phyloP scores from a whole-genome alignment of 2,797 vertebrate genomes.

The Coregonus sp. region DNA sequence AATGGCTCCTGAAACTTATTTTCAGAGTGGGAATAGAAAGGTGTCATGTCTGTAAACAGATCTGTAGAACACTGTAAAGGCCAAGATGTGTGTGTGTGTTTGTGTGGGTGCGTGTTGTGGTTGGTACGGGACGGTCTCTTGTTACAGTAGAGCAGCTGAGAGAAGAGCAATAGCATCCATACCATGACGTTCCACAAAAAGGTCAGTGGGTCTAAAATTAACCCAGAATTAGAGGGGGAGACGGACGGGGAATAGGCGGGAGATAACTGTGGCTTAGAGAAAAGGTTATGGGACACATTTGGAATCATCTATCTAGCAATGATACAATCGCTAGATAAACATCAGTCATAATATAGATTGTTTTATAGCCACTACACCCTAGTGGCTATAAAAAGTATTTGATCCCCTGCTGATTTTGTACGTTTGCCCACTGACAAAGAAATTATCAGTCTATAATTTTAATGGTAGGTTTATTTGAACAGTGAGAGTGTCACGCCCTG shows the following conservation, averaged over 20 bases:
- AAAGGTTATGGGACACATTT: constrained; percentile 33
- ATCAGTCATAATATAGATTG: too few species aligned
- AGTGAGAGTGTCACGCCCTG: too few species aligned
- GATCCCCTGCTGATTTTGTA: too few species aligned
- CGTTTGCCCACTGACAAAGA: too few species aligned
- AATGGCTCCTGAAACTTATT: neutral
- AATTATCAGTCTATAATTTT: too few species aligned
- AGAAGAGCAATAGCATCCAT: constrained; percentile 50
- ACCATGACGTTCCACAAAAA: constrained; percentile 72
- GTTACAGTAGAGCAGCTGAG: constrained; percentile 78
- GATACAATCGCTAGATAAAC: neutral
- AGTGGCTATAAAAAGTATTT: too few species aligned
- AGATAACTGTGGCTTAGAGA: constrained; percentile 25
- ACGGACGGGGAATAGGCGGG: constrained; percentile 30
- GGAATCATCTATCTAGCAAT: constrained; percentile 7
- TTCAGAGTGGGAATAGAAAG: neutral
- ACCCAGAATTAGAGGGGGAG: constrained; percentile 59
- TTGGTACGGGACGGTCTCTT: constrained; percentile 51
- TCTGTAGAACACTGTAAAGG: constrained; percentile 57
- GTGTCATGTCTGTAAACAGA: constrained; percentile 2
- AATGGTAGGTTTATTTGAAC: too few species aligned
- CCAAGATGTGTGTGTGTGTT: constrained; percentile 45
- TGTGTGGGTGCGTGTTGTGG: constrained; percentile 43
- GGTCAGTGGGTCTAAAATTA: constrained; percentile 79
- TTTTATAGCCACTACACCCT: too few species aligned